A percentile compares a stretch with the other conserved stretches of the same genome.
These are phyloP conservation scores for Rhagologus leucostigma DNA, from an alignment of 2,113 vertebrate species.

Conservation along the genomic window DNA sequence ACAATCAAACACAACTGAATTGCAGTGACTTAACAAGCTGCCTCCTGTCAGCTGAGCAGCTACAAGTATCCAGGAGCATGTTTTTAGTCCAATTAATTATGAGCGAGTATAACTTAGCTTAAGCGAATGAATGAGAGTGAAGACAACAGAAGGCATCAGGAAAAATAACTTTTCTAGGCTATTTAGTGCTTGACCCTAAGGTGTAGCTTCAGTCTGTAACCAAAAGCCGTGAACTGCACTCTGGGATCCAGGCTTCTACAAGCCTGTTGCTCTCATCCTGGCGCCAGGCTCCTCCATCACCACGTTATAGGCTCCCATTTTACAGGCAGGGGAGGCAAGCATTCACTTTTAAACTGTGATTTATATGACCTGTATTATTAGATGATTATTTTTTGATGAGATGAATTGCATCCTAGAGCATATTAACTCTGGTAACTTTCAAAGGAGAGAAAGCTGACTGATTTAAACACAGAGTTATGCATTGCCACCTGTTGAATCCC, in stretches of 20 bases:
- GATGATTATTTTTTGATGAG: not conserved
- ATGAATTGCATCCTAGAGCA: not conserved
- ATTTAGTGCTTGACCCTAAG: not conserved
- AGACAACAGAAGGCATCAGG: not conserved
- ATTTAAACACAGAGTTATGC: not conserved
- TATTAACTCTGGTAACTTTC: not conserved
- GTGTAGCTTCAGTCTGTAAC: not conserved
- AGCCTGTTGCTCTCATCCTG: not conserved
- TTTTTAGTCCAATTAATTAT: not conserved
- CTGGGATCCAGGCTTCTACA: not conserved
- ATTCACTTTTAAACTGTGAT: not conserved
- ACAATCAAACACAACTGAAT: constrained; percentile 35
- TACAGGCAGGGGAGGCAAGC: not conserved
- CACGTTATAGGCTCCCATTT: fast-evolving
- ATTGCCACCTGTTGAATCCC: not conserved
- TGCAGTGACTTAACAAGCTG: constrained; percentile 25
- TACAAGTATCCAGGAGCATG: not conserved
- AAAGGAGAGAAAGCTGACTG: not conserved
- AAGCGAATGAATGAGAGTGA: not conserved
- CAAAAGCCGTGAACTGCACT: not conserved
- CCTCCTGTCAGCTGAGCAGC: constrained; percentile 14
- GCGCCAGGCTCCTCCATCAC: not conserved
- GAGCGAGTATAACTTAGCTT: not conserved
- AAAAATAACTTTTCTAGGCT: not conserved
- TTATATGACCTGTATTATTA: not conserved